phyloP scores from a whole-genome alignment of 2,888 invertebrate species.

The Cephalotes varians region DNA sequence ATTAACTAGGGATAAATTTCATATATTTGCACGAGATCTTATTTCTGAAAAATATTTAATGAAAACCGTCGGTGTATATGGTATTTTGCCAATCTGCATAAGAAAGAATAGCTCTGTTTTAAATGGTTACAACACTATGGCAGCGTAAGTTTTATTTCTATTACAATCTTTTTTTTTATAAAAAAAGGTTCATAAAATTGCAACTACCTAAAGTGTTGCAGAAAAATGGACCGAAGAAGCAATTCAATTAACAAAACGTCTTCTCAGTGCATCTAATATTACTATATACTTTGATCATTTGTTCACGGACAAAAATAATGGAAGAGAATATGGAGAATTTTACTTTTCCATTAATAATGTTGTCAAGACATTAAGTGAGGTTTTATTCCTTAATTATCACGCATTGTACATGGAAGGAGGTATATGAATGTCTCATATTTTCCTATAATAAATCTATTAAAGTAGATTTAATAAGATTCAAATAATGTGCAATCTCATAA shows the following conservation, averaged over 20 bases:
- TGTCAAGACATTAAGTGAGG: conserved; percentile 17
- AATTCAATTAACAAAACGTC: neutral
- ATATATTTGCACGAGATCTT: conserved; percentile 53
- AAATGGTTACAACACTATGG: neutral
- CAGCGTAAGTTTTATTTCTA: conserved; percentile 19
- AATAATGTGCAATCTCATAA: neutral
- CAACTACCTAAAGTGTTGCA: conserved; percentile 25
- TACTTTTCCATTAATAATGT: conserved; percentile 17
- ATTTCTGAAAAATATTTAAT: conserved; percentile 67
- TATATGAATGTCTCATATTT: neutral
- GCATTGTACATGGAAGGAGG: conserved; percentile 10
- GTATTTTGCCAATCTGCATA: conserved; percentile 66
- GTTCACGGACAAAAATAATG: conserved; percentile 3
- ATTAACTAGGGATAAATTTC: conserved; percentile 63
- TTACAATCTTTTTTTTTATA: neutral
- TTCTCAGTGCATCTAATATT: neutral
- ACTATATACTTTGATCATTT: conserved; percentile 38
- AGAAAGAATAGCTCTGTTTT: neutral
- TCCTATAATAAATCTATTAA: neutral
- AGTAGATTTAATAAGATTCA: conserved; percentile 1
- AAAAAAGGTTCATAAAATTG: neutral
- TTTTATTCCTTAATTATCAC: conserved; percentile 9
- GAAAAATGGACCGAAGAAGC: conserved; percentile 36
- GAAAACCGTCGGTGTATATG: conserved; percentile 63
- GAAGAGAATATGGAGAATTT: conserved; percentile 38